phyloP scores from a whole-genome alignment of 2,888 invertebrate species.

The Hartigia nigra region DNA sequence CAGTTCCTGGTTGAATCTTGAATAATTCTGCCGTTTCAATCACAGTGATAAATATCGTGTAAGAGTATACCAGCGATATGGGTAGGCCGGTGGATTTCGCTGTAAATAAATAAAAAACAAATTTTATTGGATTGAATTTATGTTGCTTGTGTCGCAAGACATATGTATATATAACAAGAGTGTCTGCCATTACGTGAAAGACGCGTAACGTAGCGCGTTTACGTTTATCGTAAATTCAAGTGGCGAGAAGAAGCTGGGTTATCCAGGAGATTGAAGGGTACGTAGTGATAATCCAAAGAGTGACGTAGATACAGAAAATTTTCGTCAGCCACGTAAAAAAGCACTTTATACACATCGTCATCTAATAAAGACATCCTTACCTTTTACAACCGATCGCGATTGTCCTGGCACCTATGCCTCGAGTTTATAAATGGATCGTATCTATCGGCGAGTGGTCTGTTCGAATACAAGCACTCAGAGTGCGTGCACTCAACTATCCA shows the following conservation, averaged over 20 bases:
- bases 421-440: constrained; percentile 33
- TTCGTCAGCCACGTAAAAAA: not conserved
- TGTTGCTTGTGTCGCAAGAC: not conserved
- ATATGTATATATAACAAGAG: not conserved
- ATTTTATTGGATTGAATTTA: not conserved
- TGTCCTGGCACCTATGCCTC: not conserved
- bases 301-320: not conserved
- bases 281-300: not conserved
- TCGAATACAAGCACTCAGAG: constrained; percentile 23
- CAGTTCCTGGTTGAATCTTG: not conserved
- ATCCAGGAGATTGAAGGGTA: not conserved
- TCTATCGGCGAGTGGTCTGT: constrained; percentile 33
- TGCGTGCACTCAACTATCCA: constrained; percentile 21
- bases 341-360: not conserved
- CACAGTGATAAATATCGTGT: not conserved
- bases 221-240: not conserved
- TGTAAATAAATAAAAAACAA: not conserved
- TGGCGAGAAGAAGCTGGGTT: not conserved
- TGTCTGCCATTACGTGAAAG: not conserved
- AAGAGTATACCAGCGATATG: not conserved
- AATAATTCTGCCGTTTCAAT: not conserved
- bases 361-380: not conserved
- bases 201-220: not conserved
- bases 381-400: not conserved
- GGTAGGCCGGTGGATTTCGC: not conserved